These are phyloP conservation scores for Pungitius pungitius DNA, from an alignment of 2,113 vertebrate species.

Conservation along the genomic window DNA sequence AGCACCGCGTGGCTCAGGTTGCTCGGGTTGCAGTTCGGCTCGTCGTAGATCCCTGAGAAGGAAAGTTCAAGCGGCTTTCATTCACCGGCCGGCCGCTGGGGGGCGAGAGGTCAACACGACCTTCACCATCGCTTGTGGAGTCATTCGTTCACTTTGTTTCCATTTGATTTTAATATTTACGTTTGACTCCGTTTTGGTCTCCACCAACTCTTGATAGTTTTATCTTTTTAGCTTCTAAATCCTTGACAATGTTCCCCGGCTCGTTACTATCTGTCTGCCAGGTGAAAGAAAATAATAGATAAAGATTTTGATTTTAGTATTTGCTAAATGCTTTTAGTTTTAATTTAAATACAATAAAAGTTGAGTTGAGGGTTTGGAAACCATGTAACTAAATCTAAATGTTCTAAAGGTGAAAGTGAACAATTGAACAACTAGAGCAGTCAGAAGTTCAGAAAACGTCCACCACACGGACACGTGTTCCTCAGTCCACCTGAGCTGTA, in stretches of 20 bases:
- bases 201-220: background rate
- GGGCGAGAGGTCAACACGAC: background rate
- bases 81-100: background rate
- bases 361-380: too few relatives aligned
- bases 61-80: background rate
- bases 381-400: too few relatives aligned
- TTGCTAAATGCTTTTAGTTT: too few relatives aligned
- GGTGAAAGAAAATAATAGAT: too few relatives aligned
- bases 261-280: background rate
- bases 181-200: background rate
- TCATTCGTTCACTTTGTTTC: background rate
- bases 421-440: too few relatives aligned
- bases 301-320: too few relatives aligned
- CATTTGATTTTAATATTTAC: background rate
- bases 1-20: constrained; percentile 81
- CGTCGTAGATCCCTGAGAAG: constrained; percentile 79
- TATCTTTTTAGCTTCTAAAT: background rate
- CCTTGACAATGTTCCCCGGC: background rate
- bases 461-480: too few relatives aligned
- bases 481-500: constrained; percentile 85
- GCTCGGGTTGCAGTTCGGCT: constrained; percentile 74
- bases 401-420: too few relatives aligned
- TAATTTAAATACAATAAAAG: too few relatives aligned
- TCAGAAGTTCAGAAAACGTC: too few relatives aligned
- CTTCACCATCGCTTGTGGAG: too few relatives aligned